Evolutionary conservation across 1,140 invertebrate species (phyloP), one percentile per base, ranked within the genome.

Genomic region (Conus ventricosus): DNA sequence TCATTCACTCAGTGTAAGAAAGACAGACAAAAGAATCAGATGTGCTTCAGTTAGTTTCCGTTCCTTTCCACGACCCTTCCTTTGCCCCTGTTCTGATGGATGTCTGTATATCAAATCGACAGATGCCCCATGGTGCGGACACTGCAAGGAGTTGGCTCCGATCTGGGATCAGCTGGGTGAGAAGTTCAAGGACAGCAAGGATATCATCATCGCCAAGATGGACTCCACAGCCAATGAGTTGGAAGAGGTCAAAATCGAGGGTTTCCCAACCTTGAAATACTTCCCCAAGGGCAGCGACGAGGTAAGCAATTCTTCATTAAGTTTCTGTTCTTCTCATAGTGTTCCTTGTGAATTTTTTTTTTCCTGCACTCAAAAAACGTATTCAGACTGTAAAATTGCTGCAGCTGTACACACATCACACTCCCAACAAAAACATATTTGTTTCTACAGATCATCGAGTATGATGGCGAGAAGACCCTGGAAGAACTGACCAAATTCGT

Each of bases 171-270:
- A 97, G 96, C 96, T 98, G 88, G 97, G 96, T 88, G 97, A 98
- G 92, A 98, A 99, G 95, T 99, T 90, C 92, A 97, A 97, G 94
- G 97, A 98, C 91, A 96, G 97, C 91, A 96, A 97, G 75, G 97
- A 97, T 89, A 96, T 99, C 90, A 96, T 99, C 20, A 98, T 99
- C 94, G 98, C 99, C 90, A 99, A 99, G 96, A 99, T 99, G 96
- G 99, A 99, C 95, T 97, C 99, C 83, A 99, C 99, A 87, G 97
- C 97, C 93, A 99, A 99, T 95, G 99, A 99, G 96, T 95, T 99
- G 87, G 98, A 99, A 90, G 95, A 95, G 84, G 91, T 95, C 63
- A 99, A 99, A 96, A 97, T 99, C 94, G 97, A 97, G 88, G 98
- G 97, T 90, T 99, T 99, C 97, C 99, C 99, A 67, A 99, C 99